phyloP scores from a whole-genome alignment of 2,888 invertebrate species.

The Conus canariensis region DNA sequence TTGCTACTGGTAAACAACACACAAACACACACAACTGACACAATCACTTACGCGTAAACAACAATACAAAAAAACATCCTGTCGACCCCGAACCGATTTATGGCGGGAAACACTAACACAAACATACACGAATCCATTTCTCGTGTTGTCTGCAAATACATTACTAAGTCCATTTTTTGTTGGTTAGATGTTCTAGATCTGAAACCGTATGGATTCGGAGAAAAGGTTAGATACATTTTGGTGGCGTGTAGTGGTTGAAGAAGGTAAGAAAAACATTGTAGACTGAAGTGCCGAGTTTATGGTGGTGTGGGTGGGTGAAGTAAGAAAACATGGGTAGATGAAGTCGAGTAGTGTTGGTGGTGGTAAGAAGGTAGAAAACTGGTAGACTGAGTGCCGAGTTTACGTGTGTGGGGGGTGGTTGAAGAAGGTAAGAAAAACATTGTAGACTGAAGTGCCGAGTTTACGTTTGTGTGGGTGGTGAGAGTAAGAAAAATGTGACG shows the following conservation, averaged over 20 bases:
- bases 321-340: too few relatives aligned
- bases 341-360: too few relatives aligned
- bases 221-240: slow-evolving; percentile 85
- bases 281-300: neutral
- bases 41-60: neutral
- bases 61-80: too few relatives aligned
- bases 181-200: slow-evolving; percentile 80
- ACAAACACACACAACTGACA: neutral
- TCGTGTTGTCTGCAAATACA: neutral
- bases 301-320: neutral
- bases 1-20: too few relatives aligned
- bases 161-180: neutral
- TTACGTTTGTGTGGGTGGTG: too few relatives aligned
- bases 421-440: too few relatives aligned
- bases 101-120: slow-evolving; percentile 1
- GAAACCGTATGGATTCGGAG: slow-evolving; percentile 86
- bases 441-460: too few relatives aligned
- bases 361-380: too few relatives aligned
- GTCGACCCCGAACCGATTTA: too few relatives aligned
- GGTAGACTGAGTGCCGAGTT: too few relatives aligned
- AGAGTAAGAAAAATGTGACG: too few relatives aligned
- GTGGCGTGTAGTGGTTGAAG: slow-evolving; percentile 74
- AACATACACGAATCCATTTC: neutral
- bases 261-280: neutral
- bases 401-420: too few relatives aligned